These are phyloP conservation scores for Gymnoscopelus braueri DNA, from an alignment of 2,797 vertebrate genomes.

Conservation along the genomic window DNA sequence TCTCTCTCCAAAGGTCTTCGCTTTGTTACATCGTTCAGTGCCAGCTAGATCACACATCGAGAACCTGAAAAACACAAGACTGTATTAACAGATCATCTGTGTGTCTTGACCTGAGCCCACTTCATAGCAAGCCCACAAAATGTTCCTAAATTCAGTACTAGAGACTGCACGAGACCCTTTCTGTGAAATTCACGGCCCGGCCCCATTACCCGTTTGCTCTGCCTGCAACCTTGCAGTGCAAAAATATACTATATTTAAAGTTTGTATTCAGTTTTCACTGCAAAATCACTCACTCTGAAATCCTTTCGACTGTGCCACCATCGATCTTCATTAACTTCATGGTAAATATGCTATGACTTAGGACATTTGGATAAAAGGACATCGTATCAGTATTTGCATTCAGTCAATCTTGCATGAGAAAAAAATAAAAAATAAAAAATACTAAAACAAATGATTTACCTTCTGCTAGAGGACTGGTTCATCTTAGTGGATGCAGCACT, in stretches of 20 bases:
- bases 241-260: background rate
- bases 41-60: conserved; percentile 93
- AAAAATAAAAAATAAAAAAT: background rate
- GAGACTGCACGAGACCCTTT: background rate
- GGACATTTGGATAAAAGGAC: conserved; percentile 10
- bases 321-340: conserved; percentile 86
- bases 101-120: no score
- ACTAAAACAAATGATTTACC: conserved; percentile 64
- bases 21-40: conserved; percentile 91
- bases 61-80: conserved; percentile 73
- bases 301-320: conserved; percentile 66
- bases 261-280: background rate
- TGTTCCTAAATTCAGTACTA: no score
- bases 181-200: background rate
- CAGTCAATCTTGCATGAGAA: conserved; percentile 10
- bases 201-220: background rate
- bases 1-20: conserved; percentile 88
- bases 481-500: conserved; percentile 90
- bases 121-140: no score
- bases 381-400: background rate
- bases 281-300: conserved; percentile 86
- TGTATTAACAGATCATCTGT: background rate
- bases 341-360: conserved; percentile 92
- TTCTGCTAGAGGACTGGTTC: conserved; percentile 93
- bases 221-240: background rate